Evolutionary conservation across 2,113 vertebrate genomes (phyloP).

Genomic region (Tachuris rubrigastra): DNA sequence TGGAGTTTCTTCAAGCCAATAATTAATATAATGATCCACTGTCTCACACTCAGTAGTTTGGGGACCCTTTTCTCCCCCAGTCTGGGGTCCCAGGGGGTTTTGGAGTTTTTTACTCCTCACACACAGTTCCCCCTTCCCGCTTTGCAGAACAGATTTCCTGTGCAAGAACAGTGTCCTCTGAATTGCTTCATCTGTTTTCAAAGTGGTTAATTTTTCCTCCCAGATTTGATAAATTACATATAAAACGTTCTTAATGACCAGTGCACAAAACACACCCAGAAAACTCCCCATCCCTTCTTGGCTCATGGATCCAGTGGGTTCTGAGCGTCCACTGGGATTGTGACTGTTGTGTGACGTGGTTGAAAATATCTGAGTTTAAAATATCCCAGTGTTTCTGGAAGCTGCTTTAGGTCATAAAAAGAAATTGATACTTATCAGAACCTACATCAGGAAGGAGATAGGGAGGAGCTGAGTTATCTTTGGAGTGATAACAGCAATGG

Average conservation of each 20-base stretch:
- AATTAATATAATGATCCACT: not conserved
- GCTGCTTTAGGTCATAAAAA: not conserved
- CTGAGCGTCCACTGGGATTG: not conserved
- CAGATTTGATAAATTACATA: not conserved
- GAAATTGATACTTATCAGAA: not conserved
- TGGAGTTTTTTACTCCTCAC: not conserved
- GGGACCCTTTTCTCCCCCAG: not conserved
- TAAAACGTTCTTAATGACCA: not conserved
- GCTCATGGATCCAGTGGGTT: not conserved
- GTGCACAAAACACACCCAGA: not conserved
- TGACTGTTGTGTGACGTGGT: rapidly evolving
- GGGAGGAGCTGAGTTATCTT: not conserved
- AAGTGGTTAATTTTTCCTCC: not conserved
- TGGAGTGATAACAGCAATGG: not conserved
- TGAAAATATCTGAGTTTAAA: not conserved
- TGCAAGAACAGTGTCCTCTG: not conserved
- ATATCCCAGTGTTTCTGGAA: not conserved
- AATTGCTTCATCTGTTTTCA: not conserved
- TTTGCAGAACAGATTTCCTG: not conserved
- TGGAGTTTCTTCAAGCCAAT: not conserved
- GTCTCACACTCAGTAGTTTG: not conserved
- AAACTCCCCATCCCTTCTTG: not conserved
- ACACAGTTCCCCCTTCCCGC: not conserved
- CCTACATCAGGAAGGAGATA: not conserved
- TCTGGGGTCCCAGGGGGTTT: not conserved